Conservation (phyloP, 1,140 invertebrate genomes). For the Cotesia typhae region DNA sequence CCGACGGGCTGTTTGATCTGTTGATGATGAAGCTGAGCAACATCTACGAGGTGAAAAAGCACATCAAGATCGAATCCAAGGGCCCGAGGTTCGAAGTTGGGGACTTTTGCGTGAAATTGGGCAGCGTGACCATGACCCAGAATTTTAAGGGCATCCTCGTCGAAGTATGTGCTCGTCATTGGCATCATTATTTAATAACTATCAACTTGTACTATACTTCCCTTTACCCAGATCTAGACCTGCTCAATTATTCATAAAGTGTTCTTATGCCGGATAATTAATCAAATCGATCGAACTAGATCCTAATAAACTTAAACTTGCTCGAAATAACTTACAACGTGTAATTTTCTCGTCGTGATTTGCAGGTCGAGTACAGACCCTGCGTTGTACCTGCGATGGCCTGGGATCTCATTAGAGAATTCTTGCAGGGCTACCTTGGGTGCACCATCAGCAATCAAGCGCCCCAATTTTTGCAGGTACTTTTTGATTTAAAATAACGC, state of each 20-base stretch:
- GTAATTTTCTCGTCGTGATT: conserved; percentile 13
- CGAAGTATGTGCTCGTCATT: conserved; percentile 71
- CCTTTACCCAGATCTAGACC: too few relatives aligned
- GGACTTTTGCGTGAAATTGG: conserved; percentile 94
- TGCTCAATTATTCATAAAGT: too few relatives aligned
- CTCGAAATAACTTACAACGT: background rate
- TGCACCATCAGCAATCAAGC: conserved; percentile 73
- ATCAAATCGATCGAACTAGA: too few relatives aligned
- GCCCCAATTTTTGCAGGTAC: conserved; percentile 71
- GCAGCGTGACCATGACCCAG: conserved; percentile 89
- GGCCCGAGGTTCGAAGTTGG: conserved; percentile 91
- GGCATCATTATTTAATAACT: too few relatives aligned
- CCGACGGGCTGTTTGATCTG: conserved; percentile 90
- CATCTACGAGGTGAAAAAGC: conserved; percentile 89
- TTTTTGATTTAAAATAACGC: background rate
- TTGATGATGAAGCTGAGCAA: conserved; percentile 88
- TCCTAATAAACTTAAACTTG: too few relatives aligned
- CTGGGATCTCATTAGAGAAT: conserved; percentile 92
- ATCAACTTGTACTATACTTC: too few relatives aligned
- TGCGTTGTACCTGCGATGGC: conserved; percentile 87
- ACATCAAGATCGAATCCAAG: conserved; percentile 86
- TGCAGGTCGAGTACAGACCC: conserved; percentile 89
- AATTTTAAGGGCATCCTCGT: conserved; percentile 94
- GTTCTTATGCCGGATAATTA: too few relatives aligned
- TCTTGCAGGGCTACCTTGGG: conserved; percentile 91